phyloP scores from a whole-genome alignment of 2,113 vertebrate species.

The Micromys minutus region DNA sequence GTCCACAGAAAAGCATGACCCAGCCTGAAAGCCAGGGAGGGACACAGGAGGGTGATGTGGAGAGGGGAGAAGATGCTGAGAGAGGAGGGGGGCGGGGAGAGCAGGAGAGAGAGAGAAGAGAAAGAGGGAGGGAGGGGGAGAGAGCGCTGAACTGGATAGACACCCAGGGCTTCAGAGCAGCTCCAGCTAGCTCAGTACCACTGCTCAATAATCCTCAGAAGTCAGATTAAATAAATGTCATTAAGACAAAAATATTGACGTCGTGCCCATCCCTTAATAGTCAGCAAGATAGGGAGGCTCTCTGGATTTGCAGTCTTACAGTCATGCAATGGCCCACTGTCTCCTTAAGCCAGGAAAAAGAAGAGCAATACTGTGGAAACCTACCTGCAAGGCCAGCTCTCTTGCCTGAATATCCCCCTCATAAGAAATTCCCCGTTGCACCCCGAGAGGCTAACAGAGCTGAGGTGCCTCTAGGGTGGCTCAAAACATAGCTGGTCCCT shows the following conservation, averaged over 20 bases:
- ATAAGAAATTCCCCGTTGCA: not conserved
- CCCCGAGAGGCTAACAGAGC: not conserved
- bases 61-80: not conserved
- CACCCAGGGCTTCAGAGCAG: not conserved
- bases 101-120: not conserved
- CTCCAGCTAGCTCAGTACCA: not conserved
- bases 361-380: rapidly evolving
- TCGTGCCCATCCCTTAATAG: not conserved
- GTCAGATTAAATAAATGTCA: constrained; percentile 27
- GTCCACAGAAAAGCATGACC: not conserved
- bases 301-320: constrained; percentile 55
- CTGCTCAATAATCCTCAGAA: not conserved
- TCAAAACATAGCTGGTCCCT: not conserved
- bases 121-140: not conserved
- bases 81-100: not conserved
- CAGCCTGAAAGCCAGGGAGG: not conserved
- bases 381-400: not conserved
- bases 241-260: constrained; percentile 40
- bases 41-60: not conserved
- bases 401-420: rapidly evolving
- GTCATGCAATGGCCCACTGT: not conserved
- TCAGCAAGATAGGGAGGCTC: constrained; percentile 1
- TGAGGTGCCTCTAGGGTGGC: not conserved
- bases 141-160: no score
- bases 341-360: constrained; percentile 28